Evolutionary conservation across 2,113 vertebrate species (phyloP).

Genomic region (Oryctolagus cuniculus): mOryCun1.1 NC_091432.1:188820001-188820500

Average conservation of each 20-base stretch:
- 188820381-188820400: neutral
- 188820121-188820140: neutral
- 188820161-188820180: neutral
- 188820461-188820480: neutral
- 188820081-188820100: conserved; percentile 20
- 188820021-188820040: conserved; percentile 35
- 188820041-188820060: conserved; percentile 36
- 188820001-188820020: conserved; percentile 32
- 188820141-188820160: neutral
- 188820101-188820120: neutral
- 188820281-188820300: neutral
- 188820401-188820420: neutral
- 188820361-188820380: neutral
- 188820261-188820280: neutral
- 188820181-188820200: neutral
- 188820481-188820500: neutral
- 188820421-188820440: neutral
- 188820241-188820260: neutral
- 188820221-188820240: neutral
- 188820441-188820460: neutral
- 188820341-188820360: neutral
- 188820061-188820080: conserved; percentile 41
- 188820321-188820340: neutral
- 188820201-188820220: neutral
- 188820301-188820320: neutral